Evolutionary conservation across 2,113 vertebrate genomes (phyloP), one percentile per base, ranked within the genome.

Genomic region (Cottus gobio): DNA sequence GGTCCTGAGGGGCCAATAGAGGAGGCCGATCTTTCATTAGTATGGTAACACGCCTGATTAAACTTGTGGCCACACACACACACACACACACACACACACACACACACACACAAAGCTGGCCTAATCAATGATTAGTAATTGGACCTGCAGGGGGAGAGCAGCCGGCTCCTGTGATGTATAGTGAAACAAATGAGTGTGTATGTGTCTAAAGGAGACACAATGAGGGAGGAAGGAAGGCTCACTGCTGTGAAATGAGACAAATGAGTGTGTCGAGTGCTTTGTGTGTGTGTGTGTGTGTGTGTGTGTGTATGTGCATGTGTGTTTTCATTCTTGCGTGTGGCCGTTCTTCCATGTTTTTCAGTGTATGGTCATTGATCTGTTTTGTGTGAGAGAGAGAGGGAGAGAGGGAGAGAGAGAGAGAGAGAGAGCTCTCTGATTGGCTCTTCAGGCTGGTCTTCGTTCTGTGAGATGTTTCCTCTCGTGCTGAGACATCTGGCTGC

Each of bases 181-280:
- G 71, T 39, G 63, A 68, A 52, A 71, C 16, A 50, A 60, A 12
- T 60, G n/a, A 1, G 44, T 54, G 71, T 46, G 52, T 61, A 31
- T 50, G 72, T 78, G 56, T 60, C 9, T 67, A 28, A 75, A 70
- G 30, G 77, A 78, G 22, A 75, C 71, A 88, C 89, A 88, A 82
- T 69, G 79, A 81, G 66, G 57, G 82, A 89, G 75, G 84, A 86
- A 86, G 85, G 71, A 83, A 48, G 66, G 37, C 58, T 67, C 84
- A 66, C 60, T 84, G 71, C 83, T 86, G 91, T 90, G 89, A 91
- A 91, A 91, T 75, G 70, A 80, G 73, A 90, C 86, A 83, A 92
- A 90, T 80, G 67, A 90, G 87, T 72, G 89, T 83, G 73, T 82
- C 62, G 16, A 18, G 2, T 44, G 44, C 80, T 78, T 70, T 75